Percentiles rank a stretch among this genome's conserved stretches.
phyloP scores from a whole-genome alignment of 1,140 invertebrate species.

The Lerema accius region DNA sequence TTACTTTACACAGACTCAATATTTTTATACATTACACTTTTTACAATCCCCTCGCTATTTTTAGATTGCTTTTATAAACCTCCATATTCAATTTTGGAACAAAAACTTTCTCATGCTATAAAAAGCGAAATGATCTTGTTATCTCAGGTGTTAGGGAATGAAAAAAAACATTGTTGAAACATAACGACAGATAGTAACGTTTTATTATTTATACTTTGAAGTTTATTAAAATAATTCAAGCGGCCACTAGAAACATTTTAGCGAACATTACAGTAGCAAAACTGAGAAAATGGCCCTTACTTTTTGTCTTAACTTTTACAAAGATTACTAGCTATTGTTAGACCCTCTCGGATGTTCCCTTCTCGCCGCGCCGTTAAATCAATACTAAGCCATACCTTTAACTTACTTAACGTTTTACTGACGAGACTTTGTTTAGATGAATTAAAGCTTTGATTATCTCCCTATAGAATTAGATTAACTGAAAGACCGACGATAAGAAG shows the following conservation, averaged over 20 bases:
- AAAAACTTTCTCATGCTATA: too few species aligned
- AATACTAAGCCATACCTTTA: slow-evolving; percentile 1
- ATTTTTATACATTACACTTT: too few species aligned
- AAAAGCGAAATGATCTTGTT: too few species aligned
- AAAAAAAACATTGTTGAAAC: too few species aligned
- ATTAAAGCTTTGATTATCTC: neutral
- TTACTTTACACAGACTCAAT: too few species aligned
- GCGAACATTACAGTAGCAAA: neutral
- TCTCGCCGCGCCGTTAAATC: neutral
- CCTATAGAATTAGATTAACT: neutral
- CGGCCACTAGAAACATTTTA: neutral
- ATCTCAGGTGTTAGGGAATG: neutral
- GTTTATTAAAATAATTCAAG: neutral
- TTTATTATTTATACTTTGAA: neutral
- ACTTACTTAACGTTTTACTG: neutral
- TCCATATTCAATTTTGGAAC: too few species aligned
- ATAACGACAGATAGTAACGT: neutral
- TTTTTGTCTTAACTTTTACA: neutral
- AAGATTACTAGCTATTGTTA: slow-evolving; percentile 1
- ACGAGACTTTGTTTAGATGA: slow-evolving; percentile 2
- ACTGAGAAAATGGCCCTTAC: neutral
- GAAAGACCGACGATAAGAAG: neutral
- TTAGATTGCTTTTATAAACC: too few species aligned
- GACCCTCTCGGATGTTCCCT: neutral
- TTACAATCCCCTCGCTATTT: too few species aligned